Evolutionary conservation across 2,797 vertebrate genomes (phyloP), one percentile per base, ranked within the genome.

Genomic region (Monodelphis domestica): DNA sequence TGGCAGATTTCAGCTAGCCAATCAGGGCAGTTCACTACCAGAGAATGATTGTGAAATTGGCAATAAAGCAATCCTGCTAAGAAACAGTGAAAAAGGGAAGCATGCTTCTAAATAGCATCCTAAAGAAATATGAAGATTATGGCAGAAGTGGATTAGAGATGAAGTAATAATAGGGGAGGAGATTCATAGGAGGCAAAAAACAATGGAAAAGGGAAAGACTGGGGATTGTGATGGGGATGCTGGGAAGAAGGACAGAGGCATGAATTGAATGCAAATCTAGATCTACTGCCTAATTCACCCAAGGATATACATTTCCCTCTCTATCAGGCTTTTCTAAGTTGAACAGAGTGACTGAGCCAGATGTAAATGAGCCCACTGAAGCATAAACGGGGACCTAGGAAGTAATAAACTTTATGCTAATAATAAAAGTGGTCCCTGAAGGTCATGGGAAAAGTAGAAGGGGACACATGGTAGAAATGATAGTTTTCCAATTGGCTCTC

Each of bases 321-420:
- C 38, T 53, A 2, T 88, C 63, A 92, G 45, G 50, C 45, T 88
- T 70, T 89, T 52, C 1, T 45, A 45, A 59, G 45, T 28, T 70
- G 10, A 54, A 78, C 89, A 94, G 54, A 87, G 45, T 90, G 89
- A 88, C 53, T 53, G 87, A 93, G 28, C 12, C 21, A 91, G 57
- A 87, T 93, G 54, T 50, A 95, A 91, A 91, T 92, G 56, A 92
- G 89, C 30, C 33, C 59, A 53, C 0, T 91, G 56, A 90, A 91
- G 70, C 90, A 93, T 12, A 63, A 94, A 89, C 12, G 17, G 87
- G 92, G 89, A 91, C n/a, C 57, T n/a, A 10, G 5, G 54, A 94
- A 95, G 89, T 90, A 63, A 88, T 90, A 54, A 93, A 94, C 59
- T 57, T 70, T 94, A 88, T 78, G 89, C 57, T 93, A 94, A 94